phyloP scores from a whole-genome alignment of 2,888 invertebrate genomes.

The Sphaeridia pumilis region DNA sequence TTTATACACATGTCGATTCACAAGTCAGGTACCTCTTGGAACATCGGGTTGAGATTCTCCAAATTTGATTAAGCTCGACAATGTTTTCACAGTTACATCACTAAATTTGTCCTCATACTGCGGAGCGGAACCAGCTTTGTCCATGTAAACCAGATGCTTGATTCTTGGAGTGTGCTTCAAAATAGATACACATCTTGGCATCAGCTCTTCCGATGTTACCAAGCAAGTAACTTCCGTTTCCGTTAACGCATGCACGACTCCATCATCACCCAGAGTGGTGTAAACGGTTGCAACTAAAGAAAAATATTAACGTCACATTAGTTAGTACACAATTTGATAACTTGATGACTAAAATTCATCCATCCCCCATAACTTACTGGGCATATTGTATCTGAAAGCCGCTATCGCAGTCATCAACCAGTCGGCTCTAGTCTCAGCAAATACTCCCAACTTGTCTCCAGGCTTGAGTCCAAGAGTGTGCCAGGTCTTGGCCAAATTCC shows the following conservation, averaged over 20 bases:
- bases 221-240: conserved; percentile 90
- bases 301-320: background rate
- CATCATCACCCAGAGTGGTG: conserved; percentile 92
- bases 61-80: conserved; percentile 14
- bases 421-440: conserved; percentile 94
- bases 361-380: too few species aligned
- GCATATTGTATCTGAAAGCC: conserved; percentile 85
- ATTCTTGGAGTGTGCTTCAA: conserved; percentile 61
- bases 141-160: conserved; percentile 71
- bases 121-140: conserved; percentile 38
- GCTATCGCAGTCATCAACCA: conserved; percentile 97
- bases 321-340: too few species aligned
- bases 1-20: too few species aligned
- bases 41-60: conserved; percentile 13
- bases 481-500: conserved; percentile 71
- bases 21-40: conserved; percentile 6
- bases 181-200: conserved; percentile 77
- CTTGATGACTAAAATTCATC: too few species aligned
- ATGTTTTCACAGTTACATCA: conserved; percentile 20
- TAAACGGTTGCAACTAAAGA: conserved; percentile 82
- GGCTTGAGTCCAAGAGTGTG: conserved; percentile 63
- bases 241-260: conserved; percentile 89
- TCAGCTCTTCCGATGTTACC: conserved; percentile 80
- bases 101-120: conserved; percentile 4
- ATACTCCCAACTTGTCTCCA: conserved; percentile 70